Conservation (phyloP, 2,113 vertebrate species). For the Xiphophorus maculatus region DNA sequence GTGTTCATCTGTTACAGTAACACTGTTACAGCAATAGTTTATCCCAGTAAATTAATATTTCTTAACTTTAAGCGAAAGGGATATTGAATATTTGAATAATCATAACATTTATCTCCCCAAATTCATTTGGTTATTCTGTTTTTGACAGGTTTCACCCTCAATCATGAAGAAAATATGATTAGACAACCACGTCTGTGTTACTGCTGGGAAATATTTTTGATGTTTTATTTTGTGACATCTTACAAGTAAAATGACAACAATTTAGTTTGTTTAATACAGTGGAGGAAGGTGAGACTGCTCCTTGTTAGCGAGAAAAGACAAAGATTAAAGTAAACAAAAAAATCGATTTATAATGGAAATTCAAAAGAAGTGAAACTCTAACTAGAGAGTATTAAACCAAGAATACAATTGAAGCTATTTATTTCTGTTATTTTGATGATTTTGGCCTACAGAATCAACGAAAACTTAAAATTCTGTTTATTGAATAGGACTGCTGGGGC, state of each 20-base stretch:
- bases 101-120: conserved; percentile 14
- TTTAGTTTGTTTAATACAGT: background rate
- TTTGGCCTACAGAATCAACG: no score
- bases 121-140: conserved; percentile 22
- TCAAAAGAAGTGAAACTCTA: no score
- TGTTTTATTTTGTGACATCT: background rate
- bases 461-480: no score
- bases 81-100: conserved; percentile 26
- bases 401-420: no score
- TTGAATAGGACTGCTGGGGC: no score
- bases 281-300: no score
- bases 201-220: conserved; percentile 21
- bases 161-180: conserved; percentile 15
- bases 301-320: no score
- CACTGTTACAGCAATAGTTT: conserved; percentile 13
- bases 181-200: background rate
- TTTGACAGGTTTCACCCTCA: conserved; percentile 28
- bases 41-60: conserved; percentile 37
- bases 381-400: no score
- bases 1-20: conserved; percentile 24
- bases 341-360: no score
- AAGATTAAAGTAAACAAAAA: no score
- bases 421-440: no score
- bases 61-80: conserved; percentile 9
- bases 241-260: background rate